Evolutionary conservation across 2,888 invertebrate genomes (phyloP).

Genomic region (Stegana nigrithorax): DNA sequence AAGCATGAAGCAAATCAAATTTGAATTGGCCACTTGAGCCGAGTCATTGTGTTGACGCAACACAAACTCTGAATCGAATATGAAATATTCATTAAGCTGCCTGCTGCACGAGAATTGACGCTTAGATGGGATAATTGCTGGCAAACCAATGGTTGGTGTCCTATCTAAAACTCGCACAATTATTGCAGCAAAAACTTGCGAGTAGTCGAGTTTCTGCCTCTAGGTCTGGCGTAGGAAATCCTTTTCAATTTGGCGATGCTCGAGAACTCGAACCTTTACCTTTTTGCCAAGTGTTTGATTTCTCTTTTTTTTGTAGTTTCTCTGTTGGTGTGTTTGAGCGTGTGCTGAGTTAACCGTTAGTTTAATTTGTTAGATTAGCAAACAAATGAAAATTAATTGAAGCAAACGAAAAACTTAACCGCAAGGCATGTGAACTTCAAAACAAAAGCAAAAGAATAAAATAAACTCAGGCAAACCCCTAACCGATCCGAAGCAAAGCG

Average conservation of each 20-base stretch:
- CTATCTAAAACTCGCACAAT: slow-evolving; percentile 12
- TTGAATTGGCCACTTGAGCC: no score
- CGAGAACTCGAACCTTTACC: slow-evolving; percentile 26
- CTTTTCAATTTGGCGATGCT: slow-evolving; percentile 11
- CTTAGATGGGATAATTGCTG: no score
- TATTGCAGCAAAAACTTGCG: slow-evolving; percentile 10
- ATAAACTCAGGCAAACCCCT: no score
- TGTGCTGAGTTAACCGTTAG: slow-evolving; percentile 46
- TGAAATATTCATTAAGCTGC: slow-evolving; percentile 9
- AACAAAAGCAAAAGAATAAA: no score
- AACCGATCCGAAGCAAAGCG: slow-evolving; percentile 20
- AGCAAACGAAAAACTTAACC: slow-evolving; percentile 62
- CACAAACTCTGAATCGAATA: slow-evolving; percentile 8
- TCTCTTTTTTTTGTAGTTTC: neutral
- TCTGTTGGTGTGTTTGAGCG: slow-evolving; percentile 17
- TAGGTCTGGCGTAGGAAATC: neutral
- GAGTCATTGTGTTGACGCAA: slow-evolving; percentile 11
- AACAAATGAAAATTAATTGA: slow-evolving; percentile 64
- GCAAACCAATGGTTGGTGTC: no score
- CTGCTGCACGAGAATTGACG: no score
- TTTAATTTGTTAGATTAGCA: slow-evolving; percentile 64
- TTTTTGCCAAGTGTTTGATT: neutral
- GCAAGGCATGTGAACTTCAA: slow-evolving; percentile 37
- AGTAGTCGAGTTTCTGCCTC: slow-evolving; percentile 7
- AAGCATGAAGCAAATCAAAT: no score